Conservation (phyloP, 2,797 vertebrate species). For the Manis javanica region DNA sequence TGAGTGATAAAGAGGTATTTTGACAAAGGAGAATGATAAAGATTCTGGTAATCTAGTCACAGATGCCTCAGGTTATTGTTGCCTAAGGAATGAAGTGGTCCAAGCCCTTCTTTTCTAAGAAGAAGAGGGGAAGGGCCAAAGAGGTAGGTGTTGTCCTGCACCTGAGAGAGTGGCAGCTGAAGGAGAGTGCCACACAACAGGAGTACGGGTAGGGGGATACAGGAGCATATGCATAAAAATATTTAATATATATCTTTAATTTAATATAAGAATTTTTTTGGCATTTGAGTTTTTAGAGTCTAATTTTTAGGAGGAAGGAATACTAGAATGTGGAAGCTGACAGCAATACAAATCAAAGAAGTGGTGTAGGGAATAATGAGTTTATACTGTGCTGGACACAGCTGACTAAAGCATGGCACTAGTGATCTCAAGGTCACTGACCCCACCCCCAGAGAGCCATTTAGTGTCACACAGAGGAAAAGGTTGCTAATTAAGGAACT, state of each 20-base stretch:
- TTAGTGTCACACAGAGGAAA: neutral
- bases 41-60: neutral
- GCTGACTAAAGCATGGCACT: neutral
- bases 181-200: neutral
- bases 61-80: neutral
- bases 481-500: conserved; percentile 20
- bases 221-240: neutral
- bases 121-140: neutral
- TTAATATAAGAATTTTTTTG: neutral
- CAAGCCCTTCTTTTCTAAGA: neutral
- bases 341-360: neutral
- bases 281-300: conserved; percentile 9
- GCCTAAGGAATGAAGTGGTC: neutral
- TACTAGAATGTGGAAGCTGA: neutral
- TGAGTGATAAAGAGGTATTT: neutral
- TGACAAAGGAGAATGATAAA: neutral
- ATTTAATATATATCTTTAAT: neutral
- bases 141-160: neutral
- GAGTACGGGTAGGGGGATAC: neutral
- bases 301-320: neutral
- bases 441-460: neutral
- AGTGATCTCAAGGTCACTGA: neutral
- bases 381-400: neutral
- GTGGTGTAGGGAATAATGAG: neutral
- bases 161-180: neutral